Evolutionary conservation across 2,888 invertebrate species (phyloP).

Genomic region (Oscheius sp.): DNA sequence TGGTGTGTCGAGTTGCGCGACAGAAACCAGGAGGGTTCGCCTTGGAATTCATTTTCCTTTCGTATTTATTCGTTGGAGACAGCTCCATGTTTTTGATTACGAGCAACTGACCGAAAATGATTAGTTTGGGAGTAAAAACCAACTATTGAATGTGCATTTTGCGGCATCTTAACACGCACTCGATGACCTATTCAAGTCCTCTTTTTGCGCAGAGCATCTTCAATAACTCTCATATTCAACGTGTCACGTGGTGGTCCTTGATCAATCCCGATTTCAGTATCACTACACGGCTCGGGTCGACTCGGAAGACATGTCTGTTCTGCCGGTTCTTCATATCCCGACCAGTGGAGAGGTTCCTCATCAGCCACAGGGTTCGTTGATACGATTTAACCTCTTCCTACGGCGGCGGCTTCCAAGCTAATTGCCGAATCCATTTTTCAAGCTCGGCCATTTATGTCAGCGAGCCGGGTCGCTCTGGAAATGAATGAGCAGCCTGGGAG

Average conservation of each 20-base stretch:
- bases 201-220: slow-evolving; percentile 15
- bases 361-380: slow-evolving; percentile 57
- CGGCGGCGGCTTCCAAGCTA: slow-evolving; percentile 2
- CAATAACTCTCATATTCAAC: not conserved
- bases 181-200: slow-evolving; percentile 21
- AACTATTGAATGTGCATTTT: not conserved
- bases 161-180: not conserved
- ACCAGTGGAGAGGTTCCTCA: slow-evolving; percentile 63
- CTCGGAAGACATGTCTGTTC: slow-evolving; percentile 70
- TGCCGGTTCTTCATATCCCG: slow-evolving; percentile 66
- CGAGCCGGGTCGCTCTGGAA: not conserved
- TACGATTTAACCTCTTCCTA: slow-evolving; percentile 16
- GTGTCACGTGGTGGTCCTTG: no score
- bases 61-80: no score
- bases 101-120: no score
- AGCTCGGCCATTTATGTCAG: slow-evolving; percentile 17
- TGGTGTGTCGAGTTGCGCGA: no score
- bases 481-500: slow-evolving; percentile 16
- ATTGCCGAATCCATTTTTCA: slow-evolving; percentile 36
- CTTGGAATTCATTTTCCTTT: no score
- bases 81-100: no score
- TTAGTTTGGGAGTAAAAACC: not conserved
- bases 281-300: slow-evolving; percentile 60
- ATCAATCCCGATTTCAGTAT: slow-evolving; percentile 34
- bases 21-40: no score